These are phyloP conservation scores for Meteorus sp. DNA, from an alignment of 1,140 invertebrate genomes.

Conservation along the genomic window DNA sequence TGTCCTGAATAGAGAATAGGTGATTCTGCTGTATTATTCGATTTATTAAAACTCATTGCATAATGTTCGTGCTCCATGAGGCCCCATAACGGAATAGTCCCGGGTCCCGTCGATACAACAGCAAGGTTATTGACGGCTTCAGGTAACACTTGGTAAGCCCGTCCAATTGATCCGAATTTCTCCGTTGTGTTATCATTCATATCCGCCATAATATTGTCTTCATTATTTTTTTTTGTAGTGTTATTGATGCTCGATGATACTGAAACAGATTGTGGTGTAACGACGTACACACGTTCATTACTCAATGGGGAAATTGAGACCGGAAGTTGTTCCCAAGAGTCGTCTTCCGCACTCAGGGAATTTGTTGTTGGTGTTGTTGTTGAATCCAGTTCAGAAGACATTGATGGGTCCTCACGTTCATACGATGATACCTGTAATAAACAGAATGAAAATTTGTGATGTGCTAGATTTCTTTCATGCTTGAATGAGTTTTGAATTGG, in stretches of 20 bases:
- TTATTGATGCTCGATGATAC: slow-evolving; percentile 1
- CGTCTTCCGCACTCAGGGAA: slow-evolving; percentile 9
- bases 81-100: slow-evolving; percentile 50
- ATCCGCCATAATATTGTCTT: neutral
- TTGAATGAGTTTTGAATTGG: too few relatives aligned
- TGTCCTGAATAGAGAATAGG: slow-evolving; percentile 48
- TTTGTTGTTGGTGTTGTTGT: slow-evolving; percentile 29
- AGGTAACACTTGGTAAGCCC: slow-evolving; percentile 53
- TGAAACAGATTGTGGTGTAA: slow-evolving; percentile 67
- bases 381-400: slow-evolving; percentile 35
- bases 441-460: too few relatives aligned
- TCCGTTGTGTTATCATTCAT: neutral
- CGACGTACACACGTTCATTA: slow-evolving; percentile 77
- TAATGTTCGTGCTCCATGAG: slow-evolving; percentile 56
- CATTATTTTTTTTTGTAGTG: neutral
- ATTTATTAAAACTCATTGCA: slow-evolving; percentile 27
- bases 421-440: slow-evolving; percentile 34
- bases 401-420: neutral
- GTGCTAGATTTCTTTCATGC: too few relatives aligned
- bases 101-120: slow-evolving; percentile 48
- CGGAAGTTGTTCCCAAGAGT: slow-evolving; percentile 65
- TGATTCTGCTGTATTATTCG: slow-evolving; percentile 24
- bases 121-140: slow-evolving; percentile 56
- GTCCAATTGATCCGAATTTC: slow-evolving; percentile 44
- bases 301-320: slow-evolving; percentile 71